Evolutionary conservation across 2,888 invertebrate species (phyloP).

Genomic region (Xylota segnis): DNA sequence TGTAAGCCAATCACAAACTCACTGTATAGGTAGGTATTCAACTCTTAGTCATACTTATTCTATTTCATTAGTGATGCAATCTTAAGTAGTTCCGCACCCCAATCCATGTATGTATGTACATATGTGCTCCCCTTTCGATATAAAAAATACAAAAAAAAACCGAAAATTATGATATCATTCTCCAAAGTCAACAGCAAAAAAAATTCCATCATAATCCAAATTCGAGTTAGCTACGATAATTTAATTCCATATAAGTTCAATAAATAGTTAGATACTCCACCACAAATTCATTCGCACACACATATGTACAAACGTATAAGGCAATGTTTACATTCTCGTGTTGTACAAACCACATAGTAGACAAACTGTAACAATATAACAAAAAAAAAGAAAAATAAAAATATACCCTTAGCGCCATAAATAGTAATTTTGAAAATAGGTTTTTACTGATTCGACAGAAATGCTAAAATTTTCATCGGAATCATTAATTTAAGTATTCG

Average conservation of each 20-base stretch:
- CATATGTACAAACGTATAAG: constrained; percentile 23
- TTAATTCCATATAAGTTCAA: constrained; percentile 66
- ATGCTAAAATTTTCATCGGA: constrained; percentile 73
- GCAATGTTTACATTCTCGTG: constrained; percentile 58
- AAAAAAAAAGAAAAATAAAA: constrained; percentile 12
- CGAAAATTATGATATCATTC: constrained; percentile 62
- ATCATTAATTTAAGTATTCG: constrained; percentile 43
- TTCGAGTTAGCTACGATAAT: constrained; percentile 42
- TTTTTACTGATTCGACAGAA: constrained; percentile 76
- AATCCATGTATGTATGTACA: not conserved
- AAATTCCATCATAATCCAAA: constrained; percentile 65
- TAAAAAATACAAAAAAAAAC: not conserved
- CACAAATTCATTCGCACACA: constrained; percentile 7
- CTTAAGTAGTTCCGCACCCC: constrained; percentile 30
- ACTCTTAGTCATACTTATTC: constrained; percentile 67
- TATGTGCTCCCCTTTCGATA: constrained; percentile 1
- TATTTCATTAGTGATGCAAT: constrained; percentile 59
- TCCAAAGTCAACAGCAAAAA: constrained; percentile 49
- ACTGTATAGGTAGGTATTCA: not conserved
- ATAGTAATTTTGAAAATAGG: constrained; percentile 75
- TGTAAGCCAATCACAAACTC: constrained; percentile 13
- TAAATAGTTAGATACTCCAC: constrained; percentile 60
- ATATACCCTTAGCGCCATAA: constrained; percentile 58
- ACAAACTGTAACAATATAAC: constrained; percentile 40
- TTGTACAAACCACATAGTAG: constrained; percentile 12